These are phyloP conservation scores for Drosophila nigrodunni DNA, from an alignment of 1,140 invertebrate genomes.

Conservation along the genomic window DNA sequence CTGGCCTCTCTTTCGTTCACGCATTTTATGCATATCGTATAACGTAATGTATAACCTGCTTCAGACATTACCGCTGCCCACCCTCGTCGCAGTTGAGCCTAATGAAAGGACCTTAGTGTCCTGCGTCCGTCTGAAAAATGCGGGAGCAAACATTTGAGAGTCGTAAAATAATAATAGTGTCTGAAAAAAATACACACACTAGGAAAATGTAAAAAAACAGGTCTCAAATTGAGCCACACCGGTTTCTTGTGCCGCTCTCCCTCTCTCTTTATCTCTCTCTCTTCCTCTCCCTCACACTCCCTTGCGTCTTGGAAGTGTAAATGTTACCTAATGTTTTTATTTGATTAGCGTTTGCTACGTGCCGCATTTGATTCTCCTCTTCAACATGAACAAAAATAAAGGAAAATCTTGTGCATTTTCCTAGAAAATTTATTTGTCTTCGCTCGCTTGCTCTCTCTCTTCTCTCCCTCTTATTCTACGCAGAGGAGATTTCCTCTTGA, in stretches of 20 bases:
- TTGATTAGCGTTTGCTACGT: conserved; percentile 80
- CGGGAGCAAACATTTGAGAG: conserved; percentile 61
- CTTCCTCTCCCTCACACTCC: conserved; percentile 2
- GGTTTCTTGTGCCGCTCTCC: conserved; percentile 1
- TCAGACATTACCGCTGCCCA: conserved; percentile 26
- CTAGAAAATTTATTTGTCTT: conserved; percentile 44
- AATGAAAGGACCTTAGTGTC: conserved; percentile 72
- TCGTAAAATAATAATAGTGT: conserved; percentile 78
- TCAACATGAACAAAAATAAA: conserved; percentile 11
- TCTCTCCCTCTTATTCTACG: conserved; percentile 5
- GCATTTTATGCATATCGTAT: conserved; percentile 69
- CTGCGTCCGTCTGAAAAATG: conserved; percentile 55
- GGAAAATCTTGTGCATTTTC: conserved; percentile 70
- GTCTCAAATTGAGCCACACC: conserved; percentile 47
- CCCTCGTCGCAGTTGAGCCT: conserved; percentile 57
- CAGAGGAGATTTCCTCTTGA: conserved; percentile 27
- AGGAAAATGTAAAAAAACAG: conserved; percentile 34
- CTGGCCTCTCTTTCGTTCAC: not conserved
- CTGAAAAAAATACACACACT: conserved; percentile 6
- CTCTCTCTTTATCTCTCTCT: not conserved
- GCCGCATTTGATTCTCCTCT: conserved; percentile 60
- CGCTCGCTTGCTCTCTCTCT: conserved; percentile 20
- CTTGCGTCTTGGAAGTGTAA: conserved; percentile 58
- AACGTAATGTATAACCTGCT: conserved; percentile 59
- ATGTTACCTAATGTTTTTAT: conserved; percentile 82